Evolutionary conservation across 2,888 invertebrate genomes (phyloP).

Genomic region (Drosophila greeni): DNA sequence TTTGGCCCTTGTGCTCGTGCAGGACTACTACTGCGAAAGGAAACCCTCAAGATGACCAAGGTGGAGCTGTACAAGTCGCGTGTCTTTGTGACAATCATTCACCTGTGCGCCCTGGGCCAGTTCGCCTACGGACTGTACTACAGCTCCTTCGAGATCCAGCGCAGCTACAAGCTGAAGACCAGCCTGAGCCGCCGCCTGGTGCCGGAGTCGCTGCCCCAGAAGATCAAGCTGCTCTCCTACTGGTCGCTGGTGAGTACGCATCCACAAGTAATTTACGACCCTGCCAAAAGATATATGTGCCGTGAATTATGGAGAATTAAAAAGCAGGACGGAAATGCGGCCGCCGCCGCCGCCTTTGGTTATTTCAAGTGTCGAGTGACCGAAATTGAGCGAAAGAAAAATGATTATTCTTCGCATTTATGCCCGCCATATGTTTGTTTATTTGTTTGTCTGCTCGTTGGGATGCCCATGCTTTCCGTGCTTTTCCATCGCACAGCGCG

Average conservation of each 20-base stretch:
- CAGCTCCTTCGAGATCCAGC: constrained; percentile 78
- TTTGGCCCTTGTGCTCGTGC: constrained; percentile 4
- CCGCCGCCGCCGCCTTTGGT: constrained; percentile 30
- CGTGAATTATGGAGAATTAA: constrained; percentile 43
- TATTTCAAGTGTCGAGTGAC: constrained; percentile 60
- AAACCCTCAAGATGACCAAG: constrained; percentile 76
- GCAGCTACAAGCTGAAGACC: constrained; percentile 73
- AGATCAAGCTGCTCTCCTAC: constrained; percentile 79
- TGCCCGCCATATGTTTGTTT: constrained; percentile 68
- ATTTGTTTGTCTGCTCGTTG: constrained; percentile 38
- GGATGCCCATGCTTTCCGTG: constrained; percentile 13
- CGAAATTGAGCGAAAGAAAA: constrained; percentile 10
- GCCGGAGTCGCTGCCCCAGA: constrained; percentile 77
- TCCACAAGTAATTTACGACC: constrained; percentile 8
- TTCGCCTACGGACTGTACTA: constrained; percentile 79
- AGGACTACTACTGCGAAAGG: constrained; percentile 8
- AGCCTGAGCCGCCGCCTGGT: constrained; percentile 70
- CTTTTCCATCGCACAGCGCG: constrained; percentile 28
- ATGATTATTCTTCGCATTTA: constrained; percentile 52
- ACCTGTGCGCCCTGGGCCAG: constrained; percentile 76
- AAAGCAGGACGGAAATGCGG: constrained; percentile 58
- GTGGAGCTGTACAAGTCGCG: constrained; percentile 79
- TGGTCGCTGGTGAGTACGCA: constrained; percentile 80
- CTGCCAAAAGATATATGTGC: constrained; percentile 21
- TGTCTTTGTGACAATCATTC: constrained; percentile 77